A percentile compares a stretch with the other conserved stretches of the same genome.
Conservation (phyloP, 1,140 invertebrate species). For the Macrostomum lignano region DNA sequence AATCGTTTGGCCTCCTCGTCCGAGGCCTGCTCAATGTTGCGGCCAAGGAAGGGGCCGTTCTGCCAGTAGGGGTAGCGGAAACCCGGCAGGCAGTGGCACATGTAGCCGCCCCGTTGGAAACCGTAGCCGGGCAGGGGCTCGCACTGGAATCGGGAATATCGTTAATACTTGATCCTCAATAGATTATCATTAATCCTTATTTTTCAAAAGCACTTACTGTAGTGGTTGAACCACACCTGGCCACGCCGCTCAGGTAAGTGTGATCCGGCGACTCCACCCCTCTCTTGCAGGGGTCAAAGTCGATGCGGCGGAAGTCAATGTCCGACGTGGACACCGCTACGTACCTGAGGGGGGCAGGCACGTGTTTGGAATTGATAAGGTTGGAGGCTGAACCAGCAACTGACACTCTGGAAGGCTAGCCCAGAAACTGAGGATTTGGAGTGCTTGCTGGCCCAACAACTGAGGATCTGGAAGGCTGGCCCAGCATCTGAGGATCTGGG, state of each 20-base stretch:
- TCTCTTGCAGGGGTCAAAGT: conserved; percentile 79
- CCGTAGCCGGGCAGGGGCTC: conserved; percentile 72
- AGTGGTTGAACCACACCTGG: conserved; percentile 70
- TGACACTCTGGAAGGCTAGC: no score
- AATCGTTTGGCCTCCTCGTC: conserved; percentile 62
- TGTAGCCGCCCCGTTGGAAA: conserved; percentile 70
- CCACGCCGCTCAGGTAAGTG: conserved; percentile 49
- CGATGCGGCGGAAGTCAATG: conserved; percentile 82
- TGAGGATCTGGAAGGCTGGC: no score
- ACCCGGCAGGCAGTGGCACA: conserved; percentile 55
- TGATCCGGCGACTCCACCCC: conserved; percentile 62
- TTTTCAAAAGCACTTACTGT: no score
- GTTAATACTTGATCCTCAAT: no score
- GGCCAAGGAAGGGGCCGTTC: conserved; percentile 58
- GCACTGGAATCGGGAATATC: no score
- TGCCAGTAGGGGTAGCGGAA: conserved; percentile 55
- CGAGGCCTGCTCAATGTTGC: conserved; percentile 67
- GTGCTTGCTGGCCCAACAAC: no score
- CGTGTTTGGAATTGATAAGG: no score
- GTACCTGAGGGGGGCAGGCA: no score
- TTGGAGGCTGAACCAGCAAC: no score
- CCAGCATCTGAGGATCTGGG: no score
- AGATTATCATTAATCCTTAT: no score
- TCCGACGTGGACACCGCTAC: conserved; percentile 67
- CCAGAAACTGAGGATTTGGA: no score